Percentiles rank a stretch among this genome's conserved stretches.
These are phyloP conservation scores for Athalia rosae DNA, from an alignment of 2,888 invertebrate species.

Conservation along the genomic window DNA sequence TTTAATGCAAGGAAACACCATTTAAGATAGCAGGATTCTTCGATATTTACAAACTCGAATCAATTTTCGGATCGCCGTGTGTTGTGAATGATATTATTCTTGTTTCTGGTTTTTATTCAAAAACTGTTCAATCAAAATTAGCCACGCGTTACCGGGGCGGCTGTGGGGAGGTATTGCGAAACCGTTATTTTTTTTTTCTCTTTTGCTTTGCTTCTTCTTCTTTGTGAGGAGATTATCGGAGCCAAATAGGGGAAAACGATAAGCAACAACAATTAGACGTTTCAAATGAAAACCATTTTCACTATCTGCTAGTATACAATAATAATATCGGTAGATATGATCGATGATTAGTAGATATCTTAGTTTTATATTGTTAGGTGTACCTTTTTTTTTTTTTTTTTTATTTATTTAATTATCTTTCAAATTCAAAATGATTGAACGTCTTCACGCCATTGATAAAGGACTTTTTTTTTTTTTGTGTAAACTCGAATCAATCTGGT, in stretches of 20 bases:
- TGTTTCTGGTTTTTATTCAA: background rate
- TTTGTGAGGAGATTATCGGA: conserved; percentile 15
- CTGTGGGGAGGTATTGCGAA: background rate
- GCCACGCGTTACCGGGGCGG: conserved; percentile 1
- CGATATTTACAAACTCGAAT: conserved; percentile 40
- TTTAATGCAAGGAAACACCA: conserved; percentile 53
- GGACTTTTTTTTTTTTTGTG: background rate
- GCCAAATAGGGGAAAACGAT: conserved; percentile 33
- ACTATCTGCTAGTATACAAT: conserved; percentile 43
- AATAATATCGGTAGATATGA: conserved; percentile 44
- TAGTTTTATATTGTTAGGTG: conserved; percentile 25
- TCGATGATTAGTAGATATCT: conserved; percentile 40
- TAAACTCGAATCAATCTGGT: background rate
- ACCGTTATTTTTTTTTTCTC: background rate
- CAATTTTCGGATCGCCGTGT: conserved; percentile 1
- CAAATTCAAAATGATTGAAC: conserved; percentile 19
- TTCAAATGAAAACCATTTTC: conserved; percentile 30
- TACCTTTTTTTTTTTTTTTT: conserved; percentile 12
- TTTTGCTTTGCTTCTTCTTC: background rate
- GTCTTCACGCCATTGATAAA: background rate
- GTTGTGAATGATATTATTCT: background rate
- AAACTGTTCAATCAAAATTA: background rate
- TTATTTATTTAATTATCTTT: background rate
- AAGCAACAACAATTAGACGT: conserved; percentile 37
- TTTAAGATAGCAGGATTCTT: conserved; percentile 50